Percentiles rank a stretch among this genome's conserved stretches.
Conservation (phyloP, 2,888 invertebrate species). For the Drosophila heteroneura region DNA sequence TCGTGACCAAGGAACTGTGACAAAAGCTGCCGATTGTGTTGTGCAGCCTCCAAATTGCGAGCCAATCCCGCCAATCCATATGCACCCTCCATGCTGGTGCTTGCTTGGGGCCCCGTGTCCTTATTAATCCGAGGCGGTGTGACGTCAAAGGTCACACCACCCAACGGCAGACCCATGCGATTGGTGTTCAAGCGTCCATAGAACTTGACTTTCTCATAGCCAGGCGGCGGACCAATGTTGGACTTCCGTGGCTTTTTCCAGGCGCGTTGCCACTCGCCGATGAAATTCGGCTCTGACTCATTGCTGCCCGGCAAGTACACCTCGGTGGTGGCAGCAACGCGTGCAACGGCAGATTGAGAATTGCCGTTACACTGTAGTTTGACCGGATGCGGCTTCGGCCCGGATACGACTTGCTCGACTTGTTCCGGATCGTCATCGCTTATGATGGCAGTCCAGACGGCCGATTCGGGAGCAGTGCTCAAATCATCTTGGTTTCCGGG, state of each 20-base stretch:
- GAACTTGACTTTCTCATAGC: conserved; percentile 32
- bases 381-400: not conserved
- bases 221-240: conserved; percentile 46
- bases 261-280: conserved; percentile 47
- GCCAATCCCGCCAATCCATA: conserved; percentile 61
- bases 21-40: conserved; percentile 18
- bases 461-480: conserved; percentile 23
- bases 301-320: not conserved
- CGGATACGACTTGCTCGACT: not conserved
- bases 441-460: conserved; percentile 57
- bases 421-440: conserved; percentile 35
- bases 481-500: conserved; percentile 39
- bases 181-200: conserved; percentile 61
- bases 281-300: conserved; percentile 8
- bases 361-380: conserved; percentile 9
- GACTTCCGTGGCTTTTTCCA: not conserved
- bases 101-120: not conserved
- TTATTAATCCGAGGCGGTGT: not conserved
- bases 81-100: conserved; percentile 10
- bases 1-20: conserved; percentile 45
- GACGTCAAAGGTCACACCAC: conserved; percentile 58
- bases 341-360: conserved; percentile 12
- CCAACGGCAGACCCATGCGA: conserved; percentile 51
- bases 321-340: conserved; percentile 21
- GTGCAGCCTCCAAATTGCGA: conserved; percentile 20